A percentile compares a stretch with the other conserved stretches of the same genome.
These are phyloP conservation scores for Solea senegalensis DNA, from an alignment of 2,113 vertebrate species.

Conservation along the genomic window DNA sequence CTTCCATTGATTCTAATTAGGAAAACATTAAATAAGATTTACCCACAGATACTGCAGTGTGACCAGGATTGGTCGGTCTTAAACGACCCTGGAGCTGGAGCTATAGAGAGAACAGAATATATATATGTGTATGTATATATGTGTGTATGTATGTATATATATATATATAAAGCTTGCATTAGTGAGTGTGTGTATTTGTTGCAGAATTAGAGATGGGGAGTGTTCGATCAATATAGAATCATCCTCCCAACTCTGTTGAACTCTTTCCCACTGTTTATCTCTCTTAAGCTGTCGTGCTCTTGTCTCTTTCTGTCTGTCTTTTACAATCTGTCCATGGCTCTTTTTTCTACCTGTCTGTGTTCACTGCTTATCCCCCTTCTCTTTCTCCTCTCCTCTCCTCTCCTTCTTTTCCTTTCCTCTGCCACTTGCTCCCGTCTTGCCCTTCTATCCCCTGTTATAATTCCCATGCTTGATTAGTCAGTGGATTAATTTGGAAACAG, in stretches of 20 bases:
- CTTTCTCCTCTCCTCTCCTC: slow-evolving; percentile 25
- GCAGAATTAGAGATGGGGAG: slow-evolving; percentile 62
- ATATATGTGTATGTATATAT: slow-evolving; percentile 21
- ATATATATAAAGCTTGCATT: too few species aligned
- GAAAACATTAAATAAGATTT: slow-evolving; percentile 98
- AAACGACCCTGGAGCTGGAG: slow-evolving; percentile 75
- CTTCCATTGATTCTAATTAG: slow-evolving; percentile 99
- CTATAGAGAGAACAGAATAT: slow-evolving; percentile 33
- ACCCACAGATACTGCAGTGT: slow-evolving; percentile 85
- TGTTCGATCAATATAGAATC: slow-evolving; percentile 69
- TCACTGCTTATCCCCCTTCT: slow-evolving; percentile 40
- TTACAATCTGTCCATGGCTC: slow-evolving; percentile 24
- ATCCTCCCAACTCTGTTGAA: slow-evolving; percentile 59
- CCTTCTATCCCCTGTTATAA: slow-evolving; percentile 68
- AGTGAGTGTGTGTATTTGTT: slow-evolving; percentile 29
- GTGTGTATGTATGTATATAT: not conserved
- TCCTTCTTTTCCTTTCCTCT: slow-evolving; percentile 30
- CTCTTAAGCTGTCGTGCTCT: slow-evolving; percentile 65
- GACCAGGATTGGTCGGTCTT: slow-evolving; percentile 77
- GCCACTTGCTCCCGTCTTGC: slow-evolving; percentile 48
- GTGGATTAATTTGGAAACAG: slow-evolving; percentile 82
- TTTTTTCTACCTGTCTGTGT: not conserved
- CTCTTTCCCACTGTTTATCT: slow-evolving; percentile 65
- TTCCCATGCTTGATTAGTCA: slow-evolving; percentile 81
- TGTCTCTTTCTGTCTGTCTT: slow-evolving; percentile 73